Base-by-base conservation (phyloP, 2,797 vertebrate genomes). In the Apogon hyalosoma region DNA sequence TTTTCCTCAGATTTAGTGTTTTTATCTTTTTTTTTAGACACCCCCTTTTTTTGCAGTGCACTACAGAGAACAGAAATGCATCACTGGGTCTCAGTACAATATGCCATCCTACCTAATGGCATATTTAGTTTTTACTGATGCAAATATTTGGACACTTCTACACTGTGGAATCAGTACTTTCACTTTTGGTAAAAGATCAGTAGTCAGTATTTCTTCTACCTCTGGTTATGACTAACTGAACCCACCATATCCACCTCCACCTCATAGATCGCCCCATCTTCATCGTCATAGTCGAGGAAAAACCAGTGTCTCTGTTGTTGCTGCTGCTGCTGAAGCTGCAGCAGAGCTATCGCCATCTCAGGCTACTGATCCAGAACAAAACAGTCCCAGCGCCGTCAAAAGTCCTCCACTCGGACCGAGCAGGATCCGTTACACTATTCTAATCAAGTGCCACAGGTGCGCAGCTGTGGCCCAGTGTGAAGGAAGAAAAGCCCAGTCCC, bases 211-310 rank as follows among this genome's bases (percentile, higher is more conserved):
- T n/a, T n/a, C n/a, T n/a, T n/a, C n/a, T n/a, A n/a, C n/a, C n/a
- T n/a, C n/a, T n/a, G 21, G 4, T 24, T 24, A 24, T 24, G 21
- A 52, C 18, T 14, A 45, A 49, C 18, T 18, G 5, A 24, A 92
- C 92, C 78, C 88, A 95, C 93, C 93, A 89, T 69, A 64, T 95
- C 93, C 79, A 92, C 89, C 79, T 93, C 91, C 84, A 93, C 84
- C 83, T 94, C 92, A 89, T 90, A 93, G 59, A 93, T 21, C 14
- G 61, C 65, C 13, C 88, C 88, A 47, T 92, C 88, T 2, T 24
- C 21, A 24, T 94, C 92, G 43, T 94, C 93, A 83, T 93, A 93
- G 78, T 93, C 89, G 0, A 94, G 15, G 16, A 89, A 77, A 63
- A 90, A 89, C 75, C 92, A 90, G 15, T 50, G 61, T 12, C 18